Conservation (phyloP, 2,797 vertebrate species). For the Aphelocoma californica region DNA sequence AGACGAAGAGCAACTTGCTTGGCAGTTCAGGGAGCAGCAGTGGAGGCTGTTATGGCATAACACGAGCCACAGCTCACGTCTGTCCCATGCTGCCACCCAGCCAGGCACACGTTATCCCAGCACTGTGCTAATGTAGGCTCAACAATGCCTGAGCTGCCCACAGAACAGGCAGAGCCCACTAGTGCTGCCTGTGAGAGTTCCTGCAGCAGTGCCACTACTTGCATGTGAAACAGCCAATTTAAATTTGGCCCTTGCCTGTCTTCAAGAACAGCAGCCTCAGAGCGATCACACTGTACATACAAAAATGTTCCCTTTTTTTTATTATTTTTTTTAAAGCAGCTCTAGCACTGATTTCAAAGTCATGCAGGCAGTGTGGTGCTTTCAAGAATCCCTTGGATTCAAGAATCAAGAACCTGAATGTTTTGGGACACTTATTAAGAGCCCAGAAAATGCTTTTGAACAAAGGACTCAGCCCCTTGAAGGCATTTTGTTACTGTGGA, state of each 20-base stretch:
- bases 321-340: not conserved
- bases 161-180: not conserved
- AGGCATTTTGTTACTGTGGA: not conserved
- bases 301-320: not conserved
- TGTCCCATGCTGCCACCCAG: not conserved
- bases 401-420: not conserved
- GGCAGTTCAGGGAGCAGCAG: not conserved
- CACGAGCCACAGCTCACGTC: accelerated
- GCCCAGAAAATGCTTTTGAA: not conserved
- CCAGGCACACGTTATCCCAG: not conserved
- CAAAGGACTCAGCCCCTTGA: not conserved
- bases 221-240: not conserved
- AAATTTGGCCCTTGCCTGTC: not conserved
- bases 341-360: not conserved
- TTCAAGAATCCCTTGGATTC: not conserved
- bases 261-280: not conserved
- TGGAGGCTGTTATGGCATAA: not conserved
- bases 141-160: not conserved
- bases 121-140: not conserved
- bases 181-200: not conserved
- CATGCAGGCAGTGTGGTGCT: not conserved
- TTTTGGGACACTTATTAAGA: not conserved
- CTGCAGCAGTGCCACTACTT: not conserved
- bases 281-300: not conserved
- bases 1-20: not conserved